Base-by-base conservation (phyloP, 2,888 invertebrate species). In the Archips xylosteana region DNA sequence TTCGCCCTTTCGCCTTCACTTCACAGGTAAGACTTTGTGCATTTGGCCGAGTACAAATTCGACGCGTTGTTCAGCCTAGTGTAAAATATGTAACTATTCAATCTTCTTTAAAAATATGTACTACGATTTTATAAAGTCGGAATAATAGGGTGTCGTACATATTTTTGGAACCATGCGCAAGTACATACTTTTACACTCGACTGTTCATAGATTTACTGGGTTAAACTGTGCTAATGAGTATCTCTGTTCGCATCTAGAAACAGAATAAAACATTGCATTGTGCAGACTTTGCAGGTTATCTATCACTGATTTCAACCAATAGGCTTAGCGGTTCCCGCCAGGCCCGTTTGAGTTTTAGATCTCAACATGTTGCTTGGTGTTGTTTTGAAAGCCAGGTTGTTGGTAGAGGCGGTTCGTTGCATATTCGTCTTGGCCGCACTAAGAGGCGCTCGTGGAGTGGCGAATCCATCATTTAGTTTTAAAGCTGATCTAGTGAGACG, bases 381-480 rank as follows among this genome's bases (percentile, higher is more conserved):
- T 2, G 85, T 90, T 77, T 88, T 92, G 2, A 85, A 76, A 0
- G 85, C 73, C 36, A 91, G 65, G 70, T 77, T 82, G 3, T 84
- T 76, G 5, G 77, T 81, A 2, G 92, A 89, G 75, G 91, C 89
- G 63, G 89, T 90, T 68, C 91, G 83, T 32, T 87, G 90, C 1
- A 93, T 61, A 76, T 91, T 89, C 0, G 82, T 77, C 80, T 92
- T 92, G 70, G 83, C 86, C 0, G 91, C 89, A 64, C 90, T 91
- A 23, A 93, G 85, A 0, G 94, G 94, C 2, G 92, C 87, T 1
- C 93, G 84, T 6, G 94, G 94, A 0, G 94, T 94, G 0, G 91
- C 90, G 71, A 94, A 94, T 0, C 90, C 92, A 57, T 91, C 91
- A 42, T 88, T 89, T 2, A 92, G 57, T 75, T 92, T 94, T 1